Conservation (phyloP, 2,888 invertebrate species). For the Plutella xylostella region DNA sequence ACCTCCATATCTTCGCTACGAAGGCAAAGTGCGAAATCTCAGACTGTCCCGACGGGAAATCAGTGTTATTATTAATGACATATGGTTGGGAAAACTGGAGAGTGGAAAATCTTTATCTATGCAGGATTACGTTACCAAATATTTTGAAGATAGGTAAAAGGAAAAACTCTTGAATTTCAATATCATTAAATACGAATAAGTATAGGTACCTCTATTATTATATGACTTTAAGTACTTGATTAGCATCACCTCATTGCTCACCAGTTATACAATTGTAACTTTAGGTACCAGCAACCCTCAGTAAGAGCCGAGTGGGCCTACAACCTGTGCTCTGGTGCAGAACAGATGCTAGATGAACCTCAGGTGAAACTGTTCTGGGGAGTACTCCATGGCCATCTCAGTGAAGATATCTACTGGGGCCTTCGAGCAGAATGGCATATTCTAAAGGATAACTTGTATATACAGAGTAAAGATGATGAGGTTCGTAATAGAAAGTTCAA, state of each 20-base stretch:
- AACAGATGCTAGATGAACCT: slow-evolving; percentile 59
- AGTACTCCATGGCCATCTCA: slow-evolving; percentile 45
- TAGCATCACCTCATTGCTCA: neutral
- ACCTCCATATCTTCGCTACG: slow-evolving; percentile 53
- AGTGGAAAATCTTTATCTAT: slow-evolving; percentile 30
- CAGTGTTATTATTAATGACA: slow-evolving; percentile 56
- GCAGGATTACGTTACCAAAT: slow-evolving; percentile 56
- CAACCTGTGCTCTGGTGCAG: slow-evolving; percentile 58
- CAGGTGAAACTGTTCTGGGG: slow-evolving; percentile 60
- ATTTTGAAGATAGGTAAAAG: slow-evolving; percentile 54
- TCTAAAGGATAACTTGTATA: slow-evolving; percentile 36
- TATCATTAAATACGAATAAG: neutral
- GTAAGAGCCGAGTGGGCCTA: slow-evolving; percentile 67
- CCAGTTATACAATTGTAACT: too few relatives aligned
- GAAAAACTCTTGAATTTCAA: neutral
- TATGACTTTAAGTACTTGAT: neutral
- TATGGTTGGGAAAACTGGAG: slow-evolving; percentile 48
- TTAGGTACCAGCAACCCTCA: slow-evolving; percentile 53
- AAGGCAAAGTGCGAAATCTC: slow-evolving; percentile 57
- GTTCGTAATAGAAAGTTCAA: slow-evolving; percentile 19
- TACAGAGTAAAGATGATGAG: slow-evolving; percentile 35
- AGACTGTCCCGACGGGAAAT: slow-evolving; percentile 60
- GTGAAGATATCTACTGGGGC: slow-evolving; percentile 53
- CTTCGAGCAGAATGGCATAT: slow-evolving; percentile 41
- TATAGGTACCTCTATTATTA: neutral